Evolutionary conservation across 2,113 vertebrate genomes (phyloP).

Genomic region (Amblyornis subalaris): DNA sequence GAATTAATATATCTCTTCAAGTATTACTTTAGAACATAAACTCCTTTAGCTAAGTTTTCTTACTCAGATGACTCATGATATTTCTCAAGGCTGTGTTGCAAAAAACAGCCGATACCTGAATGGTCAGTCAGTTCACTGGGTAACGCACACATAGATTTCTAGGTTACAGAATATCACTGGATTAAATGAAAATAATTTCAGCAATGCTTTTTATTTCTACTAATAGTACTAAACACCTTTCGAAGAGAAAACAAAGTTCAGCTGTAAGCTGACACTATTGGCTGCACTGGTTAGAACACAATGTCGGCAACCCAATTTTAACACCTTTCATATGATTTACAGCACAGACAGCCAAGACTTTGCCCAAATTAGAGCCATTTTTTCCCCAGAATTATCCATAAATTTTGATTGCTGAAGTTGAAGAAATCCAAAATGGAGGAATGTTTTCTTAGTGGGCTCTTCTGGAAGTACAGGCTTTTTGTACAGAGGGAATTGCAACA

Average conservation of each 20-base stretch:
- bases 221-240: neutral
- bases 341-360: neutral
- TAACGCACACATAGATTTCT: neutral
- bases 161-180: neutral
- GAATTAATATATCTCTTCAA: neutral
- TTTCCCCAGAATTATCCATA: neutral
- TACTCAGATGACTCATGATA: neutral
- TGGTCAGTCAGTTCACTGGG: neutral
- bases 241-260: neutral
- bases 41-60: neutral
- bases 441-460: neutral
- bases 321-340: neutral
- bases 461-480: neutral
- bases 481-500: neutral
- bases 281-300: neutral
- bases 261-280: neutral
- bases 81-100: neutral
- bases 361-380: neutral
- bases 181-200: neutral
- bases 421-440: neutral
- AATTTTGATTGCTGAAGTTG: neutral
- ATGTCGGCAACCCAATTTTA: accelerated
- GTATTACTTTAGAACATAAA: neutral
- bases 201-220: neutral
- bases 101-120: neutral